Conservation (phyloP, 2,113 vertebrate species). For the Leiothrix lutea region DNA sequence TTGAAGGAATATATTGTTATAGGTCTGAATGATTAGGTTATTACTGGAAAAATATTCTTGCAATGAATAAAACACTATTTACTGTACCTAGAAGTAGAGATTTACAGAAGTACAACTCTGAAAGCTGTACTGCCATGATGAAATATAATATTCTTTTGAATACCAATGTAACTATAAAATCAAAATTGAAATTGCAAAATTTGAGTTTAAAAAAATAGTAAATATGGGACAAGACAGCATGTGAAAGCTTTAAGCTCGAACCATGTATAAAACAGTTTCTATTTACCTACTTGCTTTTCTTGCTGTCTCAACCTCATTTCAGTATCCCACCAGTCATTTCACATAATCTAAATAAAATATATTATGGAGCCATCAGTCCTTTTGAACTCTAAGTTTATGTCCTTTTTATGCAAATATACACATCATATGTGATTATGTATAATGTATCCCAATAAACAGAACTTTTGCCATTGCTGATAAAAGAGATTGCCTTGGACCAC, state of each 20-base stretch:
- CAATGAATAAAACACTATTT: not conserved
- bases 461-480: not conserved
- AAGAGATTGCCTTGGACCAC: not conserved
- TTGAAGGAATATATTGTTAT: not conserved
- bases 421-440: not conserved
- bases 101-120: not conserved
- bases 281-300: not conserved
- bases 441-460: not conserved
- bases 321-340: not conserved
- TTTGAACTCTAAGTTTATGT: not conserved
- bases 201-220: not conserved
- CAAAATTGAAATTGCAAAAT: not conserved
- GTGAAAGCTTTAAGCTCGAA: not conserved
- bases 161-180: not conserved
- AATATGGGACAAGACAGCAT: not conserved
- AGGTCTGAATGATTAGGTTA: not conserved
- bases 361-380: not conserved
- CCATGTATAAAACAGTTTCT: not conserved
- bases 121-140: not conserved
- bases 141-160: not conserved
- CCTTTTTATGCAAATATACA: not conserved
- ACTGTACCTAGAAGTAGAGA: not conserved
- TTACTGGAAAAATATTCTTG: not conserved
- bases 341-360: not conserved
- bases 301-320: not conserved